A percentile compares a stretch with the other conserved stretches of the same genome.
phyloP scores from a whole-genome alignment of 2,888 invertebrate genomes.

The Acrocyrtus sp. region DNA sequence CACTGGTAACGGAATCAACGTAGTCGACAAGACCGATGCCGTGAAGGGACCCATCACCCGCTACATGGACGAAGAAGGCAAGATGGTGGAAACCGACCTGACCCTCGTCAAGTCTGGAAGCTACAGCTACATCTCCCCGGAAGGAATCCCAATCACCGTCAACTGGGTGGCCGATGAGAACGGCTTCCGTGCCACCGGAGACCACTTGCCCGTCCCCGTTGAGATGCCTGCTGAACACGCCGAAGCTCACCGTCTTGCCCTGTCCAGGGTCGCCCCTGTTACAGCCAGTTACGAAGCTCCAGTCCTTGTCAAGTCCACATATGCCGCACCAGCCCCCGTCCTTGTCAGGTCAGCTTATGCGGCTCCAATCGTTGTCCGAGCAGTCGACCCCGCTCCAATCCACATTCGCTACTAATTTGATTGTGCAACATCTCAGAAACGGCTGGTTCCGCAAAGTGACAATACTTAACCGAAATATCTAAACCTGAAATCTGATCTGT shows the following conservation, averaged over 20 bases:
- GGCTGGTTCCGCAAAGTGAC: no score
- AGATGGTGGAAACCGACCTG: not conserved
- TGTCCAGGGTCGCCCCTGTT: no score
- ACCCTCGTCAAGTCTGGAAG: constrained; percentile 8
- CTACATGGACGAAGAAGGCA: constrained; percentile 14
- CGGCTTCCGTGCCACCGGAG: constrained; percentile 16
- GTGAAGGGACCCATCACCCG: not conserved
- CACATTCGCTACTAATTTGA: no score
- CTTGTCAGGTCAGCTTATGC: not conserved
- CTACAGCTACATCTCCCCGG: constrained; percentile 23
- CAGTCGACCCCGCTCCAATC: constrained; percentile 7
- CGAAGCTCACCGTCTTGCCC: not conserved
- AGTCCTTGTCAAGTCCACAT: not conserved
- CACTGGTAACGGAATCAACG: not conserved
- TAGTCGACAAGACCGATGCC: constrained; percentile 1
- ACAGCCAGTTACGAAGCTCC: constrained; percentile 1
- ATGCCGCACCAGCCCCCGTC: not conserved
- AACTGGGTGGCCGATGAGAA: constrained; percentile 14
- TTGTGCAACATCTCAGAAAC: no score
- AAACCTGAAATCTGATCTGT: no score
- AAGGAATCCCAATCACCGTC: constrained; percentile 8
- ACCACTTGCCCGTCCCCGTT: constrained; percentile 11
- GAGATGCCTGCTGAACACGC: constrained; percentile 17
- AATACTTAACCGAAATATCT: no score
- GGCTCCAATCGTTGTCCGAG: constrained; percentile 3